Base-by-base conservation (phyloP, 2,888 invertebrate genomes). In the Metopia argyrocephala region DNA sequence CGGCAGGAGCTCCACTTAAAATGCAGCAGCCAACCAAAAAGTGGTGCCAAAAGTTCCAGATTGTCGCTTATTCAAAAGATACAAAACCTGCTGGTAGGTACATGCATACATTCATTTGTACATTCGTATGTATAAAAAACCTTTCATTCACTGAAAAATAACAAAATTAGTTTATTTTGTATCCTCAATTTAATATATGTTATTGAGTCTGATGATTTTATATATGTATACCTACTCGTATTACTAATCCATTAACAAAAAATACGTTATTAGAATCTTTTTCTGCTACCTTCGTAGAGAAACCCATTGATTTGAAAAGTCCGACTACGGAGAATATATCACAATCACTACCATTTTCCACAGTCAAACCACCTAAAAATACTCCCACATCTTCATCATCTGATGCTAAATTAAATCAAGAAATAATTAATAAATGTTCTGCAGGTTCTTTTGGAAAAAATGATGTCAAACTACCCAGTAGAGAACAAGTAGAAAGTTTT, bases 401-500 rank as follows among this genome's bases (percentile, higher is more conserved):
- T n/a, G 9, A 12, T 20, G 7, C 48, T 12, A 20, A 45, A 12
- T 9, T 6, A 21, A 2, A 12, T 38, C 38, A 38, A 6, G 9
- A 9, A 1, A 12, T 38, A 12, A 18, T 25, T n/a, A 59, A 69
- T 4, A 59, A 69, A 65, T 54, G 45, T 66, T 66, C 66, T 21
- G 15, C 56, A 70, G 79, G 62, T 76, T 38, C 65, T 0, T 25
- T 73, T 12, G 56, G 6, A 45, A 31, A 70, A 23, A 20, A 25
- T 21, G 64, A 48, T 2, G 7, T 79, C 59, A 80, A 76, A 62
- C 66, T 83, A 45, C 84, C 89, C 12, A 86, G 85, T 31, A 87
- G 85, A 62, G 83, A 85, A n/a, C 87, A 89, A 76, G 61, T 89
- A 12, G 87, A 89, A 76, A 87, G 86, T 61, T 86, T 85, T 31